These are phyloP conservation scores for Ancistrus triradiatus DNA, from an alignment of 2,113 vertebrate species.

Conservation along the genomic window DNA sequence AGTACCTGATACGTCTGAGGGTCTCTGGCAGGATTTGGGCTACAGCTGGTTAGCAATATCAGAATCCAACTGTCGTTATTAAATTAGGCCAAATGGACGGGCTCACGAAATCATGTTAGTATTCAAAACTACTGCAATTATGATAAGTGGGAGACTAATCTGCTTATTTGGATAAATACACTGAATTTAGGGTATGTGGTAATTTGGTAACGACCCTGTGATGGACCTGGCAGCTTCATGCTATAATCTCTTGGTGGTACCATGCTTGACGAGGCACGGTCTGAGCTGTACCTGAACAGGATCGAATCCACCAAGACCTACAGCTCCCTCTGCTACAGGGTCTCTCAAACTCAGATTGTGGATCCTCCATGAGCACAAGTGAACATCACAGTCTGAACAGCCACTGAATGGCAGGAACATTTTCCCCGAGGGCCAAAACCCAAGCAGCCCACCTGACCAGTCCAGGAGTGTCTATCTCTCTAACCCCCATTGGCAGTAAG, in stretches of 20 bases:
- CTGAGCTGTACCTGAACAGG: too few relatives aligned
- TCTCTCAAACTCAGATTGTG: slow-evolving; percentile 53
- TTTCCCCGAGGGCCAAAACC: slow-evolving; percentile 47
- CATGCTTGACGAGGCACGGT: too few relatives aligned
- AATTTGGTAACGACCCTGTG: slow-evolving; percentile 61
- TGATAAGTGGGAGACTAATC: slow-evolving; percentile 56
- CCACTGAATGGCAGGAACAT: slow-evolving; percentile 12
- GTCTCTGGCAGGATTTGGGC: background rate
- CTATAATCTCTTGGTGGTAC: slow-evolving; percentile 3
- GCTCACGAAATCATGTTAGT: slow-evolving; percentile 58
- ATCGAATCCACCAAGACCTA: too few relatives aligned
- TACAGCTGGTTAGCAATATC: too few relatives aligned
- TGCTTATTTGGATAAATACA: slow-evolving; percentile 66
- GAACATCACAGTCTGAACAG: slow-evolving; percentile 41
- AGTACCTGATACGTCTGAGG: background rate
- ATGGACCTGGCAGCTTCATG: slow-evolving; percentile 55
- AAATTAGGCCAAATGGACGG: slow-evolving; percentile 57
- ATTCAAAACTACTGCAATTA: slow-evolving; percentile 62
- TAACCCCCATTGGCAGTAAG: slow-evolving; percentile 23
- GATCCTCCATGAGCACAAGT: slow-evolving; percentile 51
- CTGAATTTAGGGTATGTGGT: slow-evolving; percentile 63
- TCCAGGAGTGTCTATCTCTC: slow-evolving; percentile 43
- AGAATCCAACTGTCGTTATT: slow-evolving; percentile 61
- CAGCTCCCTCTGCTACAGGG: slow-evolving; percentile 6
- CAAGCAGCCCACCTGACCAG: slow-evolving; percentile 18